Conservation (phyloP, 2,113 vertebrate genomes). For the Carassius carassius region DNA sequence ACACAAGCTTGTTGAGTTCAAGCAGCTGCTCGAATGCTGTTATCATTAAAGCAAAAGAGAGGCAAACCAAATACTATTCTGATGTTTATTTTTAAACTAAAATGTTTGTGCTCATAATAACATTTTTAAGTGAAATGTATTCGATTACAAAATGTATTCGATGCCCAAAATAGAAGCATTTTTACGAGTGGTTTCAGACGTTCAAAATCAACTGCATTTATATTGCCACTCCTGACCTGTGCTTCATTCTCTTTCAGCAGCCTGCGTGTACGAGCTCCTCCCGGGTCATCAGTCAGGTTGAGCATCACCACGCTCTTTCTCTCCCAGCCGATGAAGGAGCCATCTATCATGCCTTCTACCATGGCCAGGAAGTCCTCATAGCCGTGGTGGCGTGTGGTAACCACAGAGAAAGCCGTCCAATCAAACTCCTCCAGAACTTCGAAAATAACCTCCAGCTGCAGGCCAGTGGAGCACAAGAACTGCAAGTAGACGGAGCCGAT, state of each 20-base stretch:
- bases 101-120: neutral
- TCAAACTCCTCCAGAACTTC: conserved; percentile 95
- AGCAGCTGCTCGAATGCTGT: conserved; percentile 4
- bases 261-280: conserved; percentile 75
- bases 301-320: conserved; percentile 86
- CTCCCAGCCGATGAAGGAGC: conserved; percentile 94
- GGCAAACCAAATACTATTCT: neutral
- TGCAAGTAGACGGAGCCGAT: conserved; percentile 94
- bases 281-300: conserved; percentile 83
- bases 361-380: conserved; percentile 90
- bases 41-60: conserved; percentile 5
- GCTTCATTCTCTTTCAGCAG: conserved; percentile 87
- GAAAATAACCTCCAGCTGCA: conserved; percentile 92
- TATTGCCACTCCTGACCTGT: conserved; percentile 72
- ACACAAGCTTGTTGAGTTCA: neutral
- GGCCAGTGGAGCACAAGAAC: conserved; percentile 87
- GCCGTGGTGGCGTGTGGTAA: conserved; percentile 89
- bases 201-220: neutral
- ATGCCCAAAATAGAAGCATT: neutral
- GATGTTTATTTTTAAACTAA: neutral
- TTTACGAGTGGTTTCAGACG: neutral
- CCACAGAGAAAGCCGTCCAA: conserved; percentile 91
- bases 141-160: neutral
- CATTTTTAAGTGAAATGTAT: neutral
- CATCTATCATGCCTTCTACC: conserved; percentile 90